Evolutionary conservation across 35 echinoderm and acorn worm species (phyloP).

Genomic region (Ophiothrix spiculata): DNA sequence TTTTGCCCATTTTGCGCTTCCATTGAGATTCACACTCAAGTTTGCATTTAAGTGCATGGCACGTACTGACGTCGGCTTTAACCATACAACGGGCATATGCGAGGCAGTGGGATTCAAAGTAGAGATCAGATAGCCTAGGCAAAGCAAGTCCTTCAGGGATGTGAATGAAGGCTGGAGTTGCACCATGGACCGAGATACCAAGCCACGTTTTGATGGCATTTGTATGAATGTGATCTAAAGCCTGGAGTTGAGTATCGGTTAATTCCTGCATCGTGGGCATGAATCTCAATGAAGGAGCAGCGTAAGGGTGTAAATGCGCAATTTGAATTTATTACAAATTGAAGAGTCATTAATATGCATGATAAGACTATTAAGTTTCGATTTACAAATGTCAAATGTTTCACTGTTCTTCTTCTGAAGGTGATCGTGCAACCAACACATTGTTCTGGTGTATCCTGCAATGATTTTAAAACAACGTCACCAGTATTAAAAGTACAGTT

Average conservation of each 20-base stretch:
- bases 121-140: slow-evolving; percentile 33
- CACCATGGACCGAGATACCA: slow-evolving; percentile 13
- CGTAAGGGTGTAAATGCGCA: slow-evolving; percentile 22
- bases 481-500: slow-evolving; percentile 8
- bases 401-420: background rate
- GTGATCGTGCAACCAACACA: background rate
- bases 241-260: background rate
- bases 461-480: background rate
- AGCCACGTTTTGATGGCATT: slow-evolving; percentile 28
- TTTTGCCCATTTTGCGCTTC: no score
- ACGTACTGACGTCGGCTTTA: no score
- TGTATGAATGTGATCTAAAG: background rate
- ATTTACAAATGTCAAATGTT: background rate
- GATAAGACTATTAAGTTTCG: background rate
- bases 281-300: slow-evolving; percentile 26
- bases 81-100: no score
- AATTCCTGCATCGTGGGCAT: slow-evolving; percentile 31
- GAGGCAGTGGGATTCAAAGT: slow-evolving; percentile 20
- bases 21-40: no score
- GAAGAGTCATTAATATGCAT: background rate
- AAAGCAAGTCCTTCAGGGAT: background rate
- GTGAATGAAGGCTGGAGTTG: slow-evolving; percentile 17
- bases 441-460: background rate
- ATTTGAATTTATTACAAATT: slow-evolving; percentile 33
- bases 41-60: no score